Base-by-base conservation (phyloP, 2,888 invertebrate genomes). In the Abrostola triplasia region DNA sequence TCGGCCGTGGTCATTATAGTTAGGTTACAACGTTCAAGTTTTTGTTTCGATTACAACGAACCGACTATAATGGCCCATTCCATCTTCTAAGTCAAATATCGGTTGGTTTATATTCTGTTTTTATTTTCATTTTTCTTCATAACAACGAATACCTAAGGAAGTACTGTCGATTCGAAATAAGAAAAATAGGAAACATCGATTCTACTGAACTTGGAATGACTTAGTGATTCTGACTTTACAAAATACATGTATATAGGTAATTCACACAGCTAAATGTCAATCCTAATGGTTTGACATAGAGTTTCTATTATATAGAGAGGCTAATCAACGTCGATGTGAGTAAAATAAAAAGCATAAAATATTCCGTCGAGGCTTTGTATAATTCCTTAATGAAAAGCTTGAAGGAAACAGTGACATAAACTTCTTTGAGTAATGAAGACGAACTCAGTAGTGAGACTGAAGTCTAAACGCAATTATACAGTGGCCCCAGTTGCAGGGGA, bases 381-480 rank as follows among this genome's bases (percentile, higher is more conserved):
- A 56, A 50, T 8, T 38, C 10, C 12, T 7, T 54, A 36, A 48
- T 51, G 56, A 53, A 47, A n/a, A 53, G 35, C 66, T 53, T 36
- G 8, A 8, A 57, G 40, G 50, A 58, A 67, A 73, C 57, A 54
- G n/a, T 11, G 36, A 11, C 37, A 10, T 38, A 50, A 61, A 57
- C 35, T 12, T 35, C 47, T 58, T 55, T 53, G 54, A 64, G 50
- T 70, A 70, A 73, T 62, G 70, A 70, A 75, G 59, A 71, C 53
- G 59, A 54, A 55, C 54, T 51, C 61, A 62, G 67, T 48, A 51
- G 71, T 58, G 66, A 59, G 61, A 67, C 59, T 77, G 77, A 83
- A 76, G 79, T 76, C 68, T 77, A 78, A 79, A 80, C 65, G 74
- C 77, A 81, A 84, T 84, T 80, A 77, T 73, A 73, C 78, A 73